A percentile compares a stretch with the other conserved stretches of the same genome.
phyloP scores from a whole-genome alignment of 2,888 invertebrate species.

The Epinotia ramella region DNA sequence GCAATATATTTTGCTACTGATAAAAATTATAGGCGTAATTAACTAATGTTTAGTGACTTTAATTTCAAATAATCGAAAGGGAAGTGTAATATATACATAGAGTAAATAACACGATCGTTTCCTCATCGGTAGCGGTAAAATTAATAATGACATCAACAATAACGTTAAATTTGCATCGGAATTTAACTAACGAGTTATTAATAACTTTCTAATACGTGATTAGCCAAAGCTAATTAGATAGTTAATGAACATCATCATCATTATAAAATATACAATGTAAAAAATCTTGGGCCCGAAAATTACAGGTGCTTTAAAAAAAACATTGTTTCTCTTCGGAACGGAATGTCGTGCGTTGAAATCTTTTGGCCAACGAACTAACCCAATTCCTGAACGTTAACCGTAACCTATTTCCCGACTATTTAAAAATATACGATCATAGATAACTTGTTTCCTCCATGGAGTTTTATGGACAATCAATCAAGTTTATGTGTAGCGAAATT shows the following conservation, averaged over 20 bases:
- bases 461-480: conserved; percentile 29
- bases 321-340: conserved; percentile 37
- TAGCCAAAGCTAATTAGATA: background rate
- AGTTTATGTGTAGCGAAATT: background rate
- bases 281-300: background rate
- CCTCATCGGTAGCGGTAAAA: conserved; percentile 5
- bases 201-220: conserved; percentile 20
- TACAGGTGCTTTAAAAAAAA: background rate
- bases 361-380: conserved; percentile 60
- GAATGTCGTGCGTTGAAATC: conserved; percentile 60
- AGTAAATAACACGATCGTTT: background rate
- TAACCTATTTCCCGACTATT: conserved; percentile 60
- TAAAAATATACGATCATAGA: conserved; percentile 58
- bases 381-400: conserved; percentile 58
- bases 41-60: background rate
- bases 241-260: background rate
- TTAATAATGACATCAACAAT: conserved; percentile 16
- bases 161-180: background rate
- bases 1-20: background rate
- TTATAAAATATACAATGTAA: background rate
- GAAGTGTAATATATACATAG: background rate
- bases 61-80: background rate
- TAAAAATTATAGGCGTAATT: background rate
- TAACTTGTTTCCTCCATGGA: conserved; percentile 47
- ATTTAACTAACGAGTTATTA: conserved; percentile 19